Evolutionary conservation across 2,888 invertebrate species (phyloP), one percentile per base, ranked within the genome.

Genomic region (Trisateles emortualis): DNA sequence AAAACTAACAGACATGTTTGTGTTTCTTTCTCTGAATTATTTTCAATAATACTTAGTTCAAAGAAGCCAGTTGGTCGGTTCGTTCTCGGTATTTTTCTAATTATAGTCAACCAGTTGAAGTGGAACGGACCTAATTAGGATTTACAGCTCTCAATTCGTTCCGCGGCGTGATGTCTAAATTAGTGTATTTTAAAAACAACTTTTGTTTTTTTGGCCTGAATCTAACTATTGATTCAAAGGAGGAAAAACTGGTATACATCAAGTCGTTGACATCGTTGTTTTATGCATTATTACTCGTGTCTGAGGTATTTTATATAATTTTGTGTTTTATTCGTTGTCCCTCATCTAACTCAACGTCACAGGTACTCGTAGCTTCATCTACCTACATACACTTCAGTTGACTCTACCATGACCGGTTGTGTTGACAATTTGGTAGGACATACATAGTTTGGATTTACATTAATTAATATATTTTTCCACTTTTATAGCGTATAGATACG

Each of bases 61-160:
- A 24, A 45, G 44, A 38, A 45, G 38, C 14, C 1, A 24, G 19
- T 50, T 16, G 48, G 46, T 60, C 39, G 17, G 24, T 53, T 48
- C 45, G 49, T 64, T 64, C 52, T 39, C 54, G 45, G 57, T 46
- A 45, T 56, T 58, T 57, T 64, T 71, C 69, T 69, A 64, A 68
- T 64, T 70, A 54, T 64, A 61, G 50, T 44, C 22, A 39, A 39
- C 38, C 38, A 54, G 59, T 68, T 75, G 63, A 68, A 77, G 74
- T 72, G 69, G 71, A 74, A 65, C 72, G 61, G 33, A 61, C 62
- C 60, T 61, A 62, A 71, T 74, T 71, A 69, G 67, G 65, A 69
- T 68, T 74, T 69, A 68, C 72, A 60, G 72, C 59, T 68, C 54
- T 50, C 65, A 61, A 74, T 77, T 76, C 43, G 70, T 66, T 71